phyloP scores from a whole-genome alignment of 2,113 vertebrate genomes.

The Ictidomys tridecemlineatus region DNA sequence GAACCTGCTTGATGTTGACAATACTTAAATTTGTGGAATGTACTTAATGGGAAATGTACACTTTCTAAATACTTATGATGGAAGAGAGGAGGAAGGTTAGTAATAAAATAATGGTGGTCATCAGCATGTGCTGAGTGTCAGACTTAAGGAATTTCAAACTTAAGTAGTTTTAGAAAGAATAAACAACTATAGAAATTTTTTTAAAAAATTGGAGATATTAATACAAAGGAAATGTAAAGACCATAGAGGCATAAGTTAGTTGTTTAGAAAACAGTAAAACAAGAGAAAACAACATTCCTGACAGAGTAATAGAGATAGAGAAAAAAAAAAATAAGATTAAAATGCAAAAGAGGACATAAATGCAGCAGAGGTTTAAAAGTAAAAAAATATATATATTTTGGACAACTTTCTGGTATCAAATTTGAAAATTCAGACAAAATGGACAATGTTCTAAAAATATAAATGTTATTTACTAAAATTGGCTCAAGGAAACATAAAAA shows the following conservation, averaged over 20 bases:
- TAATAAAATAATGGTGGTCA: not conserved
- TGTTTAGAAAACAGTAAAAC: not conserved
- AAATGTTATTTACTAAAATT: not conserved
- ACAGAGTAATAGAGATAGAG: not conserved
- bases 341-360: not conserved
- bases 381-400: not conserved
- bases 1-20: not conserved
- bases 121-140: not conserved
- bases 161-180: not conserved
- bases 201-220: not conserved
- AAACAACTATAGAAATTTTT: not conserved
- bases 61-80: not conserved
- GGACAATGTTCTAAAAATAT: not conserved
- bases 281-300: not conserved
- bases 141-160: not conserved
- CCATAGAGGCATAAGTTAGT: not conserved
- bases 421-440: not conserved
- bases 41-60: not conserved
- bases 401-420: not conserved
- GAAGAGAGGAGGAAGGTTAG: not conserved
- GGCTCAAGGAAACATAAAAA: not conserved
- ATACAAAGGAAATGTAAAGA: not conserved
- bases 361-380: not conserved
- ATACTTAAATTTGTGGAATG: not conserved
- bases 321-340: not conserved